Conservation (phyloP, 2,797 vertebrate species). For the Otolemur crassicaudatus region DNA sequence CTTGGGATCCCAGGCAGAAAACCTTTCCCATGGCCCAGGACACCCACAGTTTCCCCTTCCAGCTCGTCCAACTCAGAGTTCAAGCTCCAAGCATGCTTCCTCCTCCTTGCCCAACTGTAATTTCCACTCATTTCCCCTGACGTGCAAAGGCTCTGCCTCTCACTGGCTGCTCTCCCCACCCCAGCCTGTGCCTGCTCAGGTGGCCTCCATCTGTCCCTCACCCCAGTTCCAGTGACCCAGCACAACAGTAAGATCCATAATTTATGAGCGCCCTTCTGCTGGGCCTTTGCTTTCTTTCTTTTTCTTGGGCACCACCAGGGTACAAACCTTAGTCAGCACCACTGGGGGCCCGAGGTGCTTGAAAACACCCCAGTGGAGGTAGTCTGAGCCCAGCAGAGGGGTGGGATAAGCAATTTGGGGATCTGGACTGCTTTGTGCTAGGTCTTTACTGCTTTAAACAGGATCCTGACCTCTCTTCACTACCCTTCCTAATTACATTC, state of each 20-base stretch:
- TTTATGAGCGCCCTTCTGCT: slow-evolving; percentile 70
- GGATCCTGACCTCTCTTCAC: slow-evolving; percentile 61
- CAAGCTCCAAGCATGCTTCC: background rate
- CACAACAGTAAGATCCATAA: slow-evolving; percentile 71
- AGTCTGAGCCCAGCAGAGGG: background rate
- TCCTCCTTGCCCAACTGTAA: background rate
- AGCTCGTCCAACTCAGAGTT: background rate
- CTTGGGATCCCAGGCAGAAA: background rate
- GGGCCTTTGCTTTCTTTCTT: background rate
- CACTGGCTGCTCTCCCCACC: background rate
- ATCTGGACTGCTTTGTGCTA: slow-evolving; percentile 18
- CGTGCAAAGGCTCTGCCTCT: background rate
- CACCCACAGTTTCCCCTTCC: background rate
- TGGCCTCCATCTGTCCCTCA: slow-evolving; percentile 63
- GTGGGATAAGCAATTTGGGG: slow-evolving; percentile 56
- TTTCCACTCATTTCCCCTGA: slow-evolving; percentile 34
- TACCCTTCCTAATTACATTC: slow-evolving; percentile 71
- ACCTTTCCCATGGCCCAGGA: rapidly evolving
- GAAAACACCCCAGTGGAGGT: background rate
- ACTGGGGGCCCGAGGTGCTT: slow-evolving; percentile 50
- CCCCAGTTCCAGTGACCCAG: background rate
- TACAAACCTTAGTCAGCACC: slow-evolving; percentile 43
- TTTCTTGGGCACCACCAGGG: slow-evolving; percentile 49
- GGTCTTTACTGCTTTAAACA: slow-evolving; percentile 71
- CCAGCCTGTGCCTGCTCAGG: background rate